Evolutionary conservation across 2,113 vertebrate species (phyloP).

Genomic region (Antechinus flavipes): DNA sequence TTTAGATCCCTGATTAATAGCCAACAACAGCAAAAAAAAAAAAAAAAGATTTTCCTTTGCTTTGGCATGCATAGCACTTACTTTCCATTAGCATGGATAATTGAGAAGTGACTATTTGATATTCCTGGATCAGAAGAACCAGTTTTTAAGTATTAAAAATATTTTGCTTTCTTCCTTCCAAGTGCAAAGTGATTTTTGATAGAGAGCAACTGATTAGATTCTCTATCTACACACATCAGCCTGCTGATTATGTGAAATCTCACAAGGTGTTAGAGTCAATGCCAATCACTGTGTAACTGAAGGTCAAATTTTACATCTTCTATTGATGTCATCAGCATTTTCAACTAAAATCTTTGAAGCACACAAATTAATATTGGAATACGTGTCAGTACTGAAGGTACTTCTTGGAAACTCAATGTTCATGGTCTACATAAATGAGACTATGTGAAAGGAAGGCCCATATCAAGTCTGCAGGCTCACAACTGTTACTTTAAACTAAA

Average conservation of each 20-base stretch:
- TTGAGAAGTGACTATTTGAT: conserved; percentile 24
- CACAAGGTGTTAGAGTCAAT: conserved; percentile 79
- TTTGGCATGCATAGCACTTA: background rate
- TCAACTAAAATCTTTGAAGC: conserved; percentile 75
- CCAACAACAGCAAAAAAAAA: conserved; percentile 4
- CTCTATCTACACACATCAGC: conserved; percentile 65
- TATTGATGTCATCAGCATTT: conserved; percentile 66
- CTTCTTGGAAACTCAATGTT: conserved; percentile 63
- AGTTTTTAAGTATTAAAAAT: conserved; percentile 55
- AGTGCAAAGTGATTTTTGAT: conserved; percentile 71
- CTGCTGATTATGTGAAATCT: conserved; percentile 81
- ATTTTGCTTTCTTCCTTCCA: conserved; percentile 55
- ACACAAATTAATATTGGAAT: conserved; percentile 71
- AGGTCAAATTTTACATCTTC: conserved; percentile 82
- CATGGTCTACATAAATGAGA: conserved; percentile 22
- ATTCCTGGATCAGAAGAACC: conserved; percentile 33
- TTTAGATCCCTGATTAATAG: conserved; percentile 17
- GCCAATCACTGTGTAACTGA: conserved; percentile 82
- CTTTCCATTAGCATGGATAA: conserved; percentile 8
- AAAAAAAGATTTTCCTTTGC: background rate
- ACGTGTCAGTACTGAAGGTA: conserved; percentile 55
- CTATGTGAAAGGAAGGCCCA: background rate
- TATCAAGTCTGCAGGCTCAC: background rate
- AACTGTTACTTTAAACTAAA: conserved; percentile 63
- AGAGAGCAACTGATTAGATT: conserved; percentile 73